Base-by-base conservation (phyloP, 2,113 vertebrate species). In the Muntiacus muntjak region DNA sequence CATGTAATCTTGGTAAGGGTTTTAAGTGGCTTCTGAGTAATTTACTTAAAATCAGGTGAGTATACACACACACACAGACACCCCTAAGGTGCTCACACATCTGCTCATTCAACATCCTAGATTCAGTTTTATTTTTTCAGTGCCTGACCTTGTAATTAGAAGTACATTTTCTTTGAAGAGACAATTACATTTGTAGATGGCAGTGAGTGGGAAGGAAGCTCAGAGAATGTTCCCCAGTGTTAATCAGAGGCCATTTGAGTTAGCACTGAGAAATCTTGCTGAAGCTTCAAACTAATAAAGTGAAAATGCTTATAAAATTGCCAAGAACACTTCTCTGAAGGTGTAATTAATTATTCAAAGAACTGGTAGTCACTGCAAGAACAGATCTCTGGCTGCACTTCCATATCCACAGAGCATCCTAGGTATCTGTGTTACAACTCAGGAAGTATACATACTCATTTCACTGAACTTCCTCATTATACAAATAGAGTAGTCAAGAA, bases 261-360 rank as follows among this genome's bases (percentile, higher is more conserved):
- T 79, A 79, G 89, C 58, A 78, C 84, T 95, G 87, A 94, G 81
- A 94, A 93, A 97, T 96, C 96, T 93, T 82, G 57, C 91, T 97
- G 91, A 89, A 91, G 92, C 97, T 98, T 97, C 97, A 95, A 94
- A 97, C 97, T 92, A 97, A 76, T 95, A 97, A 97, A 97, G 57
- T 58, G 87, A 89, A 95, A 95, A 97, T 95, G 89, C 95, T 91
- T 89, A 92, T 83, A 89, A 97, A 98, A 92, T 67, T 96, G 40
- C 87, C 47, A 79, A 91, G 74, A 74, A 82, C 28, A 96, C 67
- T 94, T 97, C 74, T 95, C 5, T 96, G 45, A 78, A 95, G 67
- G 89, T 55, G 14, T 78, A 96, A 87, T 95, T 71, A 95, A 84
- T 97, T 93, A 87, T 76, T 94, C 47, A 96, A 83, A 95, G 45